Evolutionary conservation across 2,888 invertebrate species (phyloP).

Genomic region (Hoplodrina ambigua): DNA sequence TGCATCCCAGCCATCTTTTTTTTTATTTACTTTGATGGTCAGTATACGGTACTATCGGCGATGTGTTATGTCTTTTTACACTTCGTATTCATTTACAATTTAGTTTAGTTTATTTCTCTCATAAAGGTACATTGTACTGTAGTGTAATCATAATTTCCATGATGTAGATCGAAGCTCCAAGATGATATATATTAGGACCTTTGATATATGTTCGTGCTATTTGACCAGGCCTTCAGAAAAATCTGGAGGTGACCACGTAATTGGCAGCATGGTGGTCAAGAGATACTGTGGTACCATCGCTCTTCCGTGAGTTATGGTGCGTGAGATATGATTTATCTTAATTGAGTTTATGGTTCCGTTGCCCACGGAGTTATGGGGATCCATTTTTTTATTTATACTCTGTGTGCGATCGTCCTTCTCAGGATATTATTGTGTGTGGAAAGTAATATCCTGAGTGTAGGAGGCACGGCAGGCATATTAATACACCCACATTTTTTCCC

Average conservation of each 20-base stretch:
- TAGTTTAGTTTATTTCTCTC: too few relatives aligned
- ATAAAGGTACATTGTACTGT: too few relatives aligned
- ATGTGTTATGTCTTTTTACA: too few relatives aligned
- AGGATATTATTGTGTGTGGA: background rate
- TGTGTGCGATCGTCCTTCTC: background rate
- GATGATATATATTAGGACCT: too few relatives aligned
- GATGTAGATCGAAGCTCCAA: too few relatives aligned
- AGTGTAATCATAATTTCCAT: too few relatives aligned
- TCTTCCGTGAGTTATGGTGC: constrained; percentile 32
- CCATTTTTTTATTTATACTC: constrained; percentile 4
- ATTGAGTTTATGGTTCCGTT: constrained; percentile 34
- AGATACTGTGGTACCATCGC: constrained; percentile 36
- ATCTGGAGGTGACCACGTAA: background rate
- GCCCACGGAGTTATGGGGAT: constrained; percentile 5
- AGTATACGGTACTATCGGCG: too few relatives aligned
- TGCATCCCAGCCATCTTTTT: too few relatives aligned
- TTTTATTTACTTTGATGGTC: too few relatives aligned
- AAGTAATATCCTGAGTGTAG: background rate
- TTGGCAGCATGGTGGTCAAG: constrained; percentile 19
- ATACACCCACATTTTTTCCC: too few relatives aligned
- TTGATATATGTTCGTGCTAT: background rate
- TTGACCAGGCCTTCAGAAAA: background rate
- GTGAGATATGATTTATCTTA: constrained; percentile 45
- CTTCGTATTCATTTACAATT: too few relatives aligned
- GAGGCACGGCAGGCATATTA: too few relatives aligned